Conservation (phyloP, 2,888 invertebrate species). For the Eupithecia subumbrata region DNA sequence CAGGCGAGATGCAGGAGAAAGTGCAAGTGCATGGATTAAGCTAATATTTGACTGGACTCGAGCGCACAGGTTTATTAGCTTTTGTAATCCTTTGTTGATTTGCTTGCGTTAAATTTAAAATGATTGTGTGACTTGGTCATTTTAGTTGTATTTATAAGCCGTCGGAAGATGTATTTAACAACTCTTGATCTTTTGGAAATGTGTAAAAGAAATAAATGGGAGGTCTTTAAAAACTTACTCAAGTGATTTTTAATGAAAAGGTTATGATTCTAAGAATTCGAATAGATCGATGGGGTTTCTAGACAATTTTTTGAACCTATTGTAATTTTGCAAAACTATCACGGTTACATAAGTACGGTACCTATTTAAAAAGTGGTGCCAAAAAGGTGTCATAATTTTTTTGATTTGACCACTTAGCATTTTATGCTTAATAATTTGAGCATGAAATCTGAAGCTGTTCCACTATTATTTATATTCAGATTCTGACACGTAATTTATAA, state of each 20-base stretch:
- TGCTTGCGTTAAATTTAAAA: neutral
- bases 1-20: slow-evolving; percentile 25
- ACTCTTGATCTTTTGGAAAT: neutral
- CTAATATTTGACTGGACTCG: slow-evolving; percentile 4
- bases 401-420: neutral
- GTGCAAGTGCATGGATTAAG: slow-evolving; percentile 26
- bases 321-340: neutral
- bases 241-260: neutral
- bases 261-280: neutral
- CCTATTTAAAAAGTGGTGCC: neutral
- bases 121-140: neutral
- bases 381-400: neutral
- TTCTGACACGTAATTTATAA: neutral
- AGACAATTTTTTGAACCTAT: neutral
- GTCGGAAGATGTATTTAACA: neutral
- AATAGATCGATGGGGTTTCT: neutral
- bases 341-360: neutral
- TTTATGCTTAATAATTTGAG: neutral
- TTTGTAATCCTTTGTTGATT: slow-evolving; percentile 1
- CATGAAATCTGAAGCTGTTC: too few species aligned
- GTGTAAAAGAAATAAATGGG: neutral
- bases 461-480: neutral
- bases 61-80: slow-evolving; percentile 5
- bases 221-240: neutral
- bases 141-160: neutral